Evolutionary conservation across 2,113 vertebrate genomes (phyloP), one percentile per base, ranked within the genome.

Genomic region (Calidris pugnax): DNA sequence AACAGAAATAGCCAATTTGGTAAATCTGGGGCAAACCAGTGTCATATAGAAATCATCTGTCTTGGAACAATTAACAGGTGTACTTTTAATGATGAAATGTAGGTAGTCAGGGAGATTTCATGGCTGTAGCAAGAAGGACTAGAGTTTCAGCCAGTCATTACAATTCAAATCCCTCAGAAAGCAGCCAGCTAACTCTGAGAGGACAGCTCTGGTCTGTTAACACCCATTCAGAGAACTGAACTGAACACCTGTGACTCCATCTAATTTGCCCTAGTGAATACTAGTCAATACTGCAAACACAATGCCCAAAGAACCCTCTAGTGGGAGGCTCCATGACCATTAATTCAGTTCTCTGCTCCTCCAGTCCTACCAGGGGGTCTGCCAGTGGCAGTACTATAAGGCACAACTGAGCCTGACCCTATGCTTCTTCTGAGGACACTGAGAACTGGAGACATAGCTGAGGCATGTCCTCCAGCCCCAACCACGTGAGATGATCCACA

Each of bases 401-500:
- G 12, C 0, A 0, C 22, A 85, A 35, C 17, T 56, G 51, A 48
- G 55, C 14, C 56, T 32, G 12, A 26, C 14, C 24, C 17, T 20
- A 27, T 12, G 32, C 20, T 77, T 35, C 72, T 39, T 59, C 57
- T 43, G 32, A 56, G 69, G 43, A 30, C 28, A 6, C 41, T 53
- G 48, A 43, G 48, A 43, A 41, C n/a, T 12, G 30, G 26, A 30
- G 14, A 82, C 48, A 39, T 1, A 10, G 24, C 37, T 62, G 32
- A 71, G 19, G 14, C n/a, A 14, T 22, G 27, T 45, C 47, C 41
- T 63, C n/a, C 71, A 39, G 13, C 12, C 30, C 24, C 43, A 43
- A 15, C 35, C 27, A 32, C 0, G 0, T 14, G 39, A 76, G 22
- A 27, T 62, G 35, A 9, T 73, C 59, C 59, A n/a, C 17, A 24